Base-by-base conservation (phyloP, 2,113 vertebrate species). In the Amblyornis subalaris region DNA sequence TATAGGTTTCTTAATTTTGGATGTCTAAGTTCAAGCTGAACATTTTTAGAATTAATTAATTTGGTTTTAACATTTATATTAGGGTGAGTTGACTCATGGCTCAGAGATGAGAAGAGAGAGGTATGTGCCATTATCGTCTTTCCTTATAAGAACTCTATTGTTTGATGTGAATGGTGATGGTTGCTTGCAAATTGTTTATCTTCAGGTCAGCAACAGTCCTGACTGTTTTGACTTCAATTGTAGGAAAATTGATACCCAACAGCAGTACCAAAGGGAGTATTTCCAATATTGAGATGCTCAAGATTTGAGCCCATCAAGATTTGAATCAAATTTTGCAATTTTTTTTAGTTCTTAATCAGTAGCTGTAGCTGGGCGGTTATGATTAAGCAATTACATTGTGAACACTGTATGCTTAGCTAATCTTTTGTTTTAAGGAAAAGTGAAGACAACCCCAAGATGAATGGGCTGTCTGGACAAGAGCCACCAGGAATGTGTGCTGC, bases 381-480 rank as follows among this genome's bases (percentile, higher is more conserved):
- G 38, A 53, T 53, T 40, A 35, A 53, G 6, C 45, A 22, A 8
- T 47, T 67, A 12, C 28, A 29, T n/a, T 40, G 24, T 29, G 38
- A 40, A 22, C 5, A 5, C 9, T 22, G 16, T n/a, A 6, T 40
- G 38, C 16, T 29, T 1, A 0, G 28, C 4, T 40, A 35, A 53
- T 29, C 20, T 67, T 74, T 51, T n/a, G 23, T 45, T 58, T 74
- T 12, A 29, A 21, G n/a, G 33, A 74, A 67, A 31, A 60, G 13
- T 29, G 38, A 60, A 66, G 45, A 21, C 13, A 81, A n/a, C 53
- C 33, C 13, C 33, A 29, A 60, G 8, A 45, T 48, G 40, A 40
- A 47, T 20, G 48, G 65, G 29, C 40, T 45, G 16, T 45, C 45
- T 74, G n/a, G 15, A n/a, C 5, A 23, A 60, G 33, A 38, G 29